A percentile compares a stretch with the other conserved stretches of the same genome.
These are phyloP conservation scores for Daktulosphaira vitifoliae DNA, from an alignment of 1,140 invertebrate genomes.

Conservation along the genomic window DNA sequence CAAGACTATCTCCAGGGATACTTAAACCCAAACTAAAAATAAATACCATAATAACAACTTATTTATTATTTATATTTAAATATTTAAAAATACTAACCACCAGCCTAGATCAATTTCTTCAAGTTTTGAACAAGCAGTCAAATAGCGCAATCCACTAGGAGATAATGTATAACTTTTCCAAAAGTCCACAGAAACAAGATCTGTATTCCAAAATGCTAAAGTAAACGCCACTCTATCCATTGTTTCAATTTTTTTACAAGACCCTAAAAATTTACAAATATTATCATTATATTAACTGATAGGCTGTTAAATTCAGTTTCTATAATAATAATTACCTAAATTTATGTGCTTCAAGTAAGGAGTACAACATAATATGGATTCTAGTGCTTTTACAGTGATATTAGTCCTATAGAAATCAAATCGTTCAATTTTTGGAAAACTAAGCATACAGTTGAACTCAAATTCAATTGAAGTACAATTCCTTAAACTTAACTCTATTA, in stretches of 20 bases:
- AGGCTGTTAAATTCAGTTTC: no score
- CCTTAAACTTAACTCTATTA: constrained; percentile 55
- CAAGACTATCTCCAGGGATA: constrained; percentile 47
- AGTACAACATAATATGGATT: constrained; percentile 57
- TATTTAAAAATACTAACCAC: constrained; percentile 57
- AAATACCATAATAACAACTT: background rate
- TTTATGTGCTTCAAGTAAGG: constrained; percentile 61
- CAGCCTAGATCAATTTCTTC: constrained; percentile 82
- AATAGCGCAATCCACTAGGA: constrained; percentile 55
- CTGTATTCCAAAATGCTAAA: constrained; percentile 54
- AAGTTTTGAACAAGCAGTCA: constrained; percentile 59
- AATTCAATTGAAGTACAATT: constrained; percentile 45
- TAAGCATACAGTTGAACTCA: background rate
- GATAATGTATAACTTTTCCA: constrained; percentile 74
- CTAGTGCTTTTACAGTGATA: constrained; percentile 54
- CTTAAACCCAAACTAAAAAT: constrained; percentile 45
- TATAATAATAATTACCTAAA: constrained; percentile 49
- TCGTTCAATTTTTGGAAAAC: constrained; percentile 50
- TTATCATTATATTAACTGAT: background rate
- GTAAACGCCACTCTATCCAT: constrained; percentile 63
- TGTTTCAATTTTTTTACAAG: constrained; percentile 47
- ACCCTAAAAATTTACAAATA: constrained; percentile 41
- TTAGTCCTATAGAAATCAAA: constrained; percentile 68
- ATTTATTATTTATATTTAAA: constrained; percentile 1
- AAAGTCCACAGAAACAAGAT: constrained; percentile 66